Evolutionary conservation across 2,797 vertebrate genomes (phyloP).

Genomic region (Nannoperca obscura): DNA sequence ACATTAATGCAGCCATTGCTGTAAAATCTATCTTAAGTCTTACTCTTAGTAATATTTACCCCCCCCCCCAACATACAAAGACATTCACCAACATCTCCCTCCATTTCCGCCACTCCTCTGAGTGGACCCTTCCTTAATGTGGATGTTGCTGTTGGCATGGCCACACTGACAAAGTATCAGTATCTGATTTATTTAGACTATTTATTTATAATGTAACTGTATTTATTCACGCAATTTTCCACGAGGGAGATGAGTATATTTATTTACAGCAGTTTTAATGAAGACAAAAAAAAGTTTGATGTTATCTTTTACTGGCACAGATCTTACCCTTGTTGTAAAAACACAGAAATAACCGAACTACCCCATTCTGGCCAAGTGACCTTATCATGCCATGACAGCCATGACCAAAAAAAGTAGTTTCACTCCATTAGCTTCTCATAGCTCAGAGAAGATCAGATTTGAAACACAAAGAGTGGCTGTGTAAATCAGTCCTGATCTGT

Average conservation of each 20-base stretch:
- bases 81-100: background rate
- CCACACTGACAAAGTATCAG: constrained; percentile 33
- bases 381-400: constrained; percentile 4
- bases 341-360: background rate
- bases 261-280: constrained; percentile 16
- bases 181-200: constrained; percentile 39
- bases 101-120: background rate
- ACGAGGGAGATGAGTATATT: background rate
- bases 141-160: constrained; percentile 68
- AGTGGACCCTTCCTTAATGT: background rate
- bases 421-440: background rate
- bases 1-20: background rate
- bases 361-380: background rate
- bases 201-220: constrained; percentile 43
- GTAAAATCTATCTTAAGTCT: background rate
- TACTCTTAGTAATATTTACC: background rate
- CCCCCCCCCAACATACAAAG: background rate
- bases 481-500: constrained; percentile 16
- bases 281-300: constrained; percentile 10
- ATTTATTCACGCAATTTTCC: constrained; percentile 49
- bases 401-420: constrained; percentile 3
- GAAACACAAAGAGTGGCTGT: constrained; percentile 7
- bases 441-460: background rate
- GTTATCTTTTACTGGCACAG: background rate
- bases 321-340: background rate